Evolutionary conservation across 2,797 vertebrate species (phyloP).

Genomic region (Myotis myotis): DNA sequence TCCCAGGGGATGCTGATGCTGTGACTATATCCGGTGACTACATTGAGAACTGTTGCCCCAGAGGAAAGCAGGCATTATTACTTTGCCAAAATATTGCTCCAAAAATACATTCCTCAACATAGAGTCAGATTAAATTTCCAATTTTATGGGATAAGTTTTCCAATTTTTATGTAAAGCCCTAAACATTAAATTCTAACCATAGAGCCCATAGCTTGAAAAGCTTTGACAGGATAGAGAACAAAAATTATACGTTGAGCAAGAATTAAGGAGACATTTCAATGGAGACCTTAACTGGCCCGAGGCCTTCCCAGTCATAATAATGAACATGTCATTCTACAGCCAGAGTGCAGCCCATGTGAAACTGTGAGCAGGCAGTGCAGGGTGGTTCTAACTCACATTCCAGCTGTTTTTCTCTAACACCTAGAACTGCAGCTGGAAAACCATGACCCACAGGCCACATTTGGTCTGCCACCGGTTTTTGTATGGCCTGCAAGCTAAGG

Average conservation of each 20-base stretch:
- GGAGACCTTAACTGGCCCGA: not conserved
- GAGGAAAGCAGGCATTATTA: not conserved
- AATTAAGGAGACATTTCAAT: conserved; percentile 6
- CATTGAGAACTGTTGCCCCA: not conserved
- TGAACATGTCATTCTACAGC: not conserved
- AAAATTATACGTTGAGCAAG: conserved; percentile 37
- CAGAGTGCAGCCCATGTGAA: not conserved
- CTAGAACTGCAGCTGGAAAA: not conserved
- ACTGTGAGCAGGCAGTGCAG: not conserved
- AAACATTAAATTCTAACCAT: not conserved
- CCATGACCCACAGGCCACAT: not conserved
- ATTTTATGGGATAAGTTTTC: not conserved
- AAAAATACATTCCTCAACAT: conserved; percentile 35
- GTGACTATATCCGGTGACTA: not conserved
- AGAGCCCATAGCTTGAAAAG: not conserved
- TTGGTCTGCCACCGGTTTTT: not conserved
- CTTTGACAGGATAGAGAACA: not conserved
- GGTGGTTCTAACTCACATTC: not conserved
- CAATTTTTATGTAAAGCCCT: conserved; percentile 27
- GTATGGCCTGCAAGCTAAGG: not conserved
- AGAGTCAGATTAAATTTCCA: not conserved
- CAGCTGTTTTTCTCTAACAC: not conserved
- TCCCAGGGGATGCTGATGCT: not conserved
- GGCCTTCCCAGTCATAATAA: not conserved
- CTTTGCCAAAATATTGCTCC: conserved; percentile 19